phyloP scores from a whole-genome alignment of 1,140 invertebrate species.

The Nebria ingens region DNA sequence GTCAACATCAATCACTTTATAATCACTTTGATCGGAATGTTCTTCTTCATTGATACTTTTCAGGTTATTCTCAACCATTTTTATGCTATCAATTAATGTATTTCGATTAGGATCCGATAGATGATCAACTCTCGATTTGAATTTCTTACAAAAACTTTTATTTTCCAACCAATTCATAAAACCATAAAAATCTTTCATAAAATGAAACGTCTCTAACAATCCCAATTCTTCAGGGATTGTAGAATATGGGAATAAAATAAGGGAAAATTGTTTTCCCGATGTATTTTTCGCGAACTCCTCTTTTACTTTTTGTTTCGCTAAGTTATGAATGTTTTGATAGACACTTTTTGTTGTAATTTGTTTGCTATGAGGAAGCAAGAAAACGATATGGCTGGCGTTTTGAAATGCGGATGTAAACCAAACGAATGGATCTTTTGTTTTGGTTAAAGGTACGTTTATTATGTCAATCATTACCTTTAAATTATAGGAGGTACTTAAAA shows the following conservation, averaged over 20 bases:
- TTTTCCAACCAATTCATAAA: background rate
- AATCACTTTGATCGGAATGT: conserved; percentile 22
- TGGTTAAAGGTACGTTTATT: conserved; percentile 24
- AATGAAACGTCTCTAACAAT: background rate
- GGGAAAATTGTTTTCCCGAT: background rate
- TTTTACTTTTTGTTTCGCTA: background rate
- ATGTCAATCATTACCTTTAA: conserved; percentile 35
- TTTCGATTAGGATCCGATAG: background rate
- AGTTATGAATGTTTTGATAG: background rate
- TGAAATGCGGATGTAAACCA: background rate
- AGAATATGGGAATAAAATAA: background rate
- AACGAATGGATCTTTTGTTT: background rate
- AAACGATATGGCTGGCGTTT: background rate
- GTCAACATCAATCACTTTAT: too few relatives aligned
- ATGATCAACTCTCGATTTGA: background rate
- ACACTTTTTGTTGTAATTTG: background rate
- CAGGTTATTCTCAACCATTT: background rate
- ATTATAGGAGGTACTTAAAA: conserved; percentile 29
- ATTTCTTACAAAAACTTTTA: conserved; percentile 17
- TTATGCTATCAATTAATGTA: background rate
- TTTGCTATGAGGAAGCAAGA: background rate
- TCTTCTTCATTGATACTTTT: background rate
- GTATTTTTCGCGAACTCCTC: background rate
- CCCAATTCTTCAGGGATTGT: background rate
- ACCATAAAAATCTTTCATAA: background rate